Conservation (phyloP, 2,113 vertebrate genomes). For the Podarcis muralis region DNA sequence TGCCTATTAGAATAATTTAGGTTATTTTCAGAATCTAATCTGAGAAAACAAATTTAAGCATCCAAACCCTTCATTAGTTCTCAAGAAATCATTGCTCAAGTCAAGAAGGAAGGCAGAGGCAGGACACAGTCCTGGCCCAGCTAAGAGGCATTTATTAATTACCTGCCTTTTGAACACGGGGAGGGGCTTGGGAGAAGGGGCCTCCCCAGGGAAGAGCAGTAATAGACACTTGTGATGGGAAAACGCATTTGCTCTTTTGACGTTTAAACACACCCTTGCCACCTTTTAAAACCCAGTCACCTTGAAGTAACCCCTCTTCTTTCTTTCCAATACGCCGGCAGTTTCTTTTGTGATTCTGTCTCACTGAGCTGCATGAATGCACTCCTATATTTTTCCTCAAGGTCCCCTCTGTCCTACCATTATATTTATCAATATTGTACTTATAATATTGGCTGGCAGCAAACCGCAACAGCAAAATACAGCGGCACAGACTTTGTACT, state of each 20-base stretch:
- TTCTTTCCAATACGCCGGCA: neutral
- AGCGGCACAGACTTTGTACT: neutral
- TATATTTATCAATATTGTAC: neutral
- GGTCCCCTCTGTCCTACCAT: neutral
- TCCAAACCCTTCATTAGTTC: slow-evolving; percentile 64
- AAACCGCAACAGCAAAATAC: too few species aligned
- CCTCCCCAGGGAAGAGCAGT: neutral
- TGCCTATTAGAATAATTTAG: slow-evolving; percentile 58
- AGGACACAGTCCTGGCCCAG: slow-evolving; percentile 24
- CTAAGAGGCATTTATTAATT: slow-evolving; percentile 50
- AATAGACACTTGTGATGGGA: neutral
- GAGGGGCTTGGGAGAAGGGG: slow-evolving; percentile 9
- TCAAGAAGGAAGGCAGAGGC: slow-evolving; percentile 65
- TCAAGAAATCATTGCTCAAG: slow-evolving; percentile 57
- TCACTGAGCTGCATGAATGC: neutral
- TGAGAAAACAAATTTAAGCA: slow-evolving; percentile 68
- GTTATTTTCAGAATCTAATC: slow-evolving; percentile 70
- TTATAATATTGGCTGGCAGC: neutral
- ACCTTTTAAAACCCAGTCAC: neutral
- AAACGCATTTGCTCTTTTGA: neutral
- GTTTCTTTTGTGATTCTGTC: neutral
- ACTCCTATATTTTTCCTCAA: neutral
- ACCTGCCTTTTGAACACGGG: slow-evolving; percentile 40
- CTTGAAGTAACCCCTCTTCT: neutral
- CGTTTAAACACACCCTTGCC: neutral